Evolutionary conservation across 2,797 vertebrate genomes (phyloP), one percentile per base, ranked within the genome.

Genomic region (Leucoraja ocellata): DNA sequence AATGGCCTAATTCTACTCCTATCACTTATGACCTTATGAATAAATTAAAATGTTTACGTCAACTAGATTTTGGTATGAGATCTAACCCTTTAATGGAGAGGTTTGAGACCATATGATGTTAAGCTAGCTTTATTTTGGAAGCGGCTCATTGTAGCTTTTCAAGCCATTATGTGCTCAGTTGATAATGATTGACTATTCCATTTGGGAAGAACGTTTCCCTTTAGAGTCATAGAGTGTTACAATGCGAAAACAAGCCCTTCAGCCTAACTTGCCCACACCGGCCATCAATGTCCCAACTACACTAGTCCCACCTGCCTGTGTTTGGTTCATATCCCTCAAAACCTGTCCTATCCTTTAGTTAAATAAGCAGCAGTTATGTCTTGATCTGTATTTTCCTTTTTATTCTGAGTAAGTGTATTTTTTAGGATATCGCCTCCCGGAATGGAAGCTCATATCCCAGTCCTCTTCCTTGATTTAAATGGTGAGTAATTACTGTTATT

Each of bases 391-490:
- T 39, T 91, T 73, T 91, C 46, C 25, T 65, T 93, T 93, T 93
- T 92, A 90, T 94, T 94, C 80, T 95, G 25, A 88, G 65, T 88
- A 68, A n/a, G 6, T 68, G 25, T 76, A 46, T 92, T 25, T 92
- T 92, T 76, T 95, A 99, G 99, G 98, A 96, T 96, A 39, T 98
- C 98, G 78, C 97, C 98, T 95, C 95, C 97, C 94, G 98, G 98
- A 95, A 98, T 99, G 98, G 99, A 99, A 95, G 97, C 98, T 58
- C 99, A 99, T 83, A 97, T 98, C 94, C 98, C 99, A 0, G 99
- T 99, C 16, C 98, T 99, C 91, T 99, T 98, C 95, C 96, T 99
- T 94, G 98, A 99, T 96, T 96, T 99, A 94, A 99, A 99, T 21
- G 98, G 99, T 99, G 96, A 96, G 96, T 65, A 63, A 32, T 61